Percentiles rank a stretch among this genome's conserved stretches.
Evolutionary conservation across 2,113 vertebrate genomes (phyloP).

Genomic region (Oryzias curvinotus): DNA sequence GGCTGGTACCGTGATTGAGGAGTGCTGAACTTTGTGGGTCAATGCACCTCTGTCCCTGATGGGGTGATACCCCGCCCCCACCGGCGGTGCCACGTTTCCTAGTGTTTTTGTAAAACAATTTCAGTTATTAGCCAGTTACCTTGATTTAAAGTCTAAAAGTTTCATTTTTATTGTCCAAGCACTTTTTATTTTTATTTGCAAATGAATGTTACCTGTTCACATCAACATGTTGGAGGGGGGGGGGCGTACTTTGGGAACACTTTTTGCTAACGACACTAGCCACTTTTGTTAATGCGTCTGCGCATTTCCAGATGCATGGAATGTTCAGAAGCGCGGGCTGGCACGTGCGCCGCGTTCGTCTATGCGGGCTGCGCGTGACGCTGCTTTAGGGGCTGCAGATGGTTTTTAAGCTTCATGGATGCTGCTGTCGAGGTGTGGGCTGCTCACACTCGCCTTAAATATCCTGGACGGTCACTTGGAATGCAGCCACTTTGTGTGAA

Average conservation of each 20-base stretch:
- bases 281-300: slow-evolving; percentile 59
- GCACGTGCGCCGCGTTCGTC: slow-evolving; percentile 17
- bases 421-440: slow-evolving; percentile 39
- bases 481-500: slow-evolving; percentile 35
- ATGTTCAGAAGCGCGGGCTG: slow-evolving; percentile 36
- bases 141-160: background rate
- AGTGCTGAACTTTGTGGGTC: slow-evolving; percentile 71
- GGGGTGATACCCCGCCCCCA: slow-evolving; percentile 36
- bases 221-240: slow-evolving; percentile 37
- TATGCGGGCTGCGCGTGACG: slow-evolving; percentile 50
- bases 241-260: slow-evolving; percentile 46
- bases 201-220: slow-evolving; percentile 55
- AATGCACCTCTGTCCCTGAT: slow-evolving; percentile 63
- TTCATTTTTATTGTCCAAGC: slow-evolving; percentile 24
- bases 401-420: slow-evolving; percentile 33
- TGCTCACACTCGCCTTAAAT: slow-evolving; percentile 51
- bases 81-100: slow-evolving; percentile 50
- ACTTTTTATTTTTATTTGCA: slow-evolving; percentile 20
- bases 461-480: slow-evolving; percentile 20
- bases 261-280: slow-evolving; percentile 46
- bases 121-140: slow-evolving; percentile 23
- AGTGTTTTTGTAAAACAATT: slow-evolving; percentile 55
- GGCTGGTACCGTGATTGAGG: slow-evolving; percentile 82
- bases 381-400: slow-evolving; percentile 35
- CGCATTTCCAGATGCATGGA: slow-evolving; percentile 36